phyloP scores from a whole-genome alignment of 2,888 invertebrate species.

The Priocnemis perturbator region DNA sequence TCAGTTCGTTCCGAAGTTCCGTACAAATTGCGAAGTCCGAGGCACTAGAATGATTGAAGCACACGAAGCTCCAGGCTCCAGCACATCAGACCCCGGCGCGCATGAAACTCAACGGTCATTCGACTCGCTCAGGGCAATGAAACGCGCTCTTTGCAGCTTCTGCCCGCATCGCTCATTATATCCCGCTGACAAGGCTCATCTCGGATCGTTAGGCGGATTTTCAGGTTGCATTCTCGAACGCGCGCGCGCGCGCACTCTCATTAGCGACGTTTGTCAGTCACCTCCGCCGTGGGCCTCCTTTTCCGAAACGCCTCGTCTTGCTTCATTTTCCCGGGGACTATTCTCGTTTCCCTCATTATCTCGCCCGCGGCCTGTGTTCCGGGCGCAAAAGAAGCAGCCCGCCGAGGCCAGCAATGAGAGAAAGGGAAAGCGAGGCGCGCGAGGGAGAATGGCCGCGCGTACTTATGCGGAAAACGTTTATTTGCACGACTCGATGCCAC shows the following conservation, averaged over 20 bases:
- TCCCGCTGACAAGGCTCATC: neutral
- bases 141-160: no score
- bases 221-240: slow-evolving; percentile 27
- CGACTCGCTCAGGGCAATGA: no score
- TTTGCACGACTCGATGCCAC: slow-evolving; percentile 9
- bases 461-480: slow-evolving; percentile 34
- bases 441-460: slow-evolving; percentile 26
- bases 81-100: no score
- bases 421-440: slow-evolving; percentile 29
- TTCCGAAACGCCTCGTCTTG: slow-evolving; percentile 40
- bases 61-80: no score
- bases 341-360: slow-evolving; percentile 60
- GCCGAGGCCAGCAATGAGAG: neutral
- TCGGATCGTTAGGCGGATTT: slow-evolving; percentile 46
- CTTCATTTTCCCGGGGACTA: slow-evolving; percentile 60
- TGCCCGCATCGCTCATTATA: no score
- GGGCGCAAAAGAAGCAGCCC: slow-evolving; percentile 35
- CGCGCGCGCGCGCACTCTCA: slow-evolving; percentile 47
- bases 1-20: no score
- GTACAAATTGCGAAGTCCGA: no score
- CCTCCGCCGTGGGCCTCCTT: slow-evolving; percentile 35
- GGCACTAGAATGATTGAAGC: no score
- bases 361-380: slow-evolving; percentile 28
- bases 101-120: no score
- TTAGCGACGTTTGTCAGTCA: slow-evolving; percentile 67